Base-by-base conservation (phyloP, 1,140 invertebrate species). In the Caerostris extrusa region DNA sequence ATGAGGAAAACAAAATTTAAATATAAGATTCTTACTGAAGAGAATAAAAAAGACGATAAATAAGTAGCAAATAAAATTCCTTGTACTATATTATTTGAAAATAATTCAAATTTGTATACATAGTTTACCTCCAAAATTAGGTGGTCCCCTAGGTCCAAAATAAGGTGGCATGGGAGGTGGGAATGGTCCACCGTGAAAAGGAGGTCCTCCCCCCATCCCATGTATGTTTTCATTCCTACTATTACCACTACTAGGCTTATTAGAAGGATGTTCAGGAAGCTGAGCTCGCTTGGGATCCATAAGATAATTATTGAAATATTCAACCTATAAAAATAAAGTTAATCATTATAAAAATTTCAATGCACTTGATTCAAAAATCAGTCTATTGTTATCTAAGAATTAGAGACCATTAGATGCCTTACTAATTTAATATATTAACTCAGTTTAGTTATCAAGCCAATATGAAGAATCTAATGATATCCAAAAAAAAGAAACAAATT, bases 241-340 rank as follows among this genome's bases (percentile, higher is more conserved):
- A 10, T 90, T 77, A 12, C 83, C 55, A 10, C 91, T 77, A 12
- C 83, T 57, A 12, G 95, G 86, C 90, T 96, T 95, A 94, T 97
- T 97, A 19, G 97, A 97, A 92, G 98, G 97, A 96, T 98, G 97
- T 96, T 99, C 99, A 5, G 98, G 98, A 94, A 99, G 96, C 95
- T 98, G 98, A 1, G 99, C 99, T 92, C 99, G 97, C 95, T 99
- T 99, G 1, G 98, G 98, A 96, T 99, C 99, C 71, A 97, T 97
- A 93, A 99, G 96, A 96, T 99, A 99, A 96, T 99, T 99, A 96
- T 99, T 99, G 96, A 99, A 99, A 96, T 99, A 99, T 94, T 98
- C 97, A 81, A 98, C 97, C 94, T 94, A 81, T 19, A 58, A 58
- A 57, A 7, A 17, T 2, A 58, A 85, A 17, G 34, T 34, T 34